Base-by-base conservation (phyloP, 2,797 vertebrate species). In the Acanthornis magna region DNA sequence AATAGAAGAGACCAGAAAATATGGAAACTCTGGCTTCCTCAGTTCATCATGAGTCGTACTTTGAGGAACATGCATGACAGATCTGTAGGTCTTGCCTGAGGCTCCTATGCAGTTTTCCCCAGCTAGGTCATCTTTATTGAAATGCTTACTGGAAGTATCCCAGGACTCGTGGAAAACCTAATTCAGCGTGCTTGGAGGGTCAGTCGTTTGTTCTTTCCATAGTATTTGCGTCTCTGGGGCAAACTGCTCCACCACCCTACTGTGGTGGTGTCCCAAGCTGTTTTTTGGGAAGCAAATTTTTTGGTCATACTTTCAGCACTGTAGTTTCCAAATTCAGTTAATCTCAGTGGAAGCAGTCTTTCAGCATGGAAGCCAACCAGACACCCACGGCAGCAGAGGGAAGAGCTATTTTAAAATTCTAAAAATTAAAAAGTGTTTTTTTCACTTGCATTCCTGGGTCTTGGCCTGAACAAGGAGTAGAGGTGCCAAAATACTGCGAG, bases 401-500 rank as follows among this genome's bases (percentile, higher is more conserved):
- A 88, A 94, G 89, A 93, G 68, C 76, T 34, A 93, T 91, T 96
- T 95, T 91, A 92, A 91, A 96, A 95, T 94, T 89, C 83, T 92
- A 68, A 91, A 96, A 95, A 94, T 93, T 96, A 82, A 92, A 58
- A 89, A 79, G 66, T 86, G 54, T 6, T 91, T 96, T 96, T 95
- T 96, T 94, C 54, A 65, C 84, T 96, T 72, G 75, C 88, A 85
- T 96, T 96, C 92, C 91, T 94, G 88, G 82, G 93, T 80, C 91
- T 97, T 97, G 96, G 96, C 94, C 92, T 96, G 90, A 76, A 50
- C 32, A 16, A 93, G 93, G 77, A 89, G 57, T 5, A 32, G 77
- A 87, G 75, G 87, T 95, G 95, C 97, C 97, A 97, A 42, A 96
- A 94, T 96, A 85, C 95, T 80, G 84, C 53, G 84, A 96, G 95